Evolutionary conservation across 2,888 invertebrate species (phyloP).

Genomic region (Andrena bicolor): DNA sequence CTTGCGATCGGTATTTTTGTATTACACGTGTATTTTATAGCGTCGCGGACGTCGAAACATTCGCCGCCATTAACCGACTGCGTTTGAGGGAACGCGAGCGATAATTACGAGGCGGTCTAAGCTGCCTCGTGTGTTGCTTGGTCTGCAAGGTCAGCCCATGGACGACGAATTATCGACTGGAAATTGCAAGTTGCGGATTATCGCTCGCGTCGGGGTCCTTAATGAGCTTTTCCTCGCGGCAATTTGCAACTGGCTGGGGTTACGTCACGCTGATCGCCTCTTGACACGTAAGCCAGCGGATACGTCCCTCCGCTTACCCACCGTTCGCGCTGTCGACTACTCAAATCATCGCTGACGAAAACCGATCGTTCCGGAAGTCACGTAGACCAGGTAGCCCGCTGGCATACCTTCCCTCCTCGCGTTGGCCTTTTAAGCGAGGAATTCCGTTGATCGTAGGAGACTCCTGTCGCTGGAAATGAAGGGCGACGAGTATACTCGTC

Average conservation of each 20-base stretch:
- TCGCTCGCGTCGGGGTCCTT: slow-evolving; percentile 45
- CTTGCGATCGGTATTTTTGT: too few relatives aligned
- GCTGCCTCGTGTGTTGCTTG: slow-evolving; percentile 20
- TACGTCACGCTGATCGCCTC: neutral
- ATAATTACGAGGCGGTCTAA: slow-evolving; percentile 16
- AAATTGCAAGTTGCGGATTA: slow-evolving; percentile 57
- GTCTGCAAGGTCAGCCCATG: slow-evolving; percentile 46
- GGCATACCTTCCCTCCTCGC: neutral
- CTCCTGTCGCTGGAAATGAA: slow-evolving; percentile 1
- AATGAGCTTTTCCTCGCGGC: slow-evolving; percentile 58
- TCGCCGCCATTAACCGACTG: too few relatives aligned
- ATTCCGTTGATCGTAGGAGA: slow-evolving; percentile 14
- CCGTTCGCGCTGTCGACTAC: neutral
- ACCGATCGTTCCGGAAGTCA: neutral
- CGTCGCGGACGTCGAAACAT: too few relatives aligned
- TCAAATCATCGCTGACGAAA: neutral
- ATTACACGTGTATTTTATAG: too few relatives aligned
- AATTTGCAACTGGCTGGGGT: slow-evolving; percentile 46
- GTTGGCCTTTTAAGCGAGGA: neutral
- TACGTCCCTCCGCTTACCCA: neutral
- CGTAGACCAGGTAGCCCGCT: neutral
- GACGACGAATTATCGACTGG: slow-evolving; percentile 54
- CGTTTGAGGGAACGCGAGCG: neutral
- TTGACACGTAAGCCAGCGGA: neutral
- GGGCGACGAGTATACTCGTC: neutral